Conservation (phyloP, 2,113 vertebrate species). For the Serilophus lunatus region DNA sequence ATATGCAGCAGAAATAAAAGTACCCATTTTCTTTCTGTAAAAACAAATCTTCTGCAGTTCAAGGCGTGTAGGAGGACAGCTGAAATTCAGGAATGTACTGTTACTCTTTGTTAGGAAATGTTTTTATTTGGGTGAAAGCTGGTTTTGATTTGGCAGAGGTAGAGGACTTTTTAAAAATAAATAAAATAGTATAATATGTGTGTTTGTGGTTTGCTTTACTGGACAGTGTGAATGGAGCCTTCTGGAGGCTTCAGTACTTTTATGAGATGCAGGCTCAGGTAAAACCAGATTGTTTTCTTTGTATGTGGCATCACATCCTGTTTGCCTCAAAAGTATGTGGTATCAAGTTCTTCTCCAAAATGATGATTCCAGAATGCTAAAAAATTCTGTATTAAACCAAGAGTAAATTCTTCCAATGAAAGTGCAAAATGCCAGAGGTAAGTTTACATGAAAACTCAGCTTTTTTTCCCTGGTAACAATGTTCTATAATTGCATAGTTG, state of each 20-base stretch:
- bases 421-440: background rate
- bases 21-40: background rate
- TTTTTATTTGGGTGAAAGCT: background rate
- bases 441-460: background rate
- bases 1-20: background rate
- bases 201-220: background rate
- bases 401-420: background rate
- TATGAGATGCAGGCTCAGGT: background rate
- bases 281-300: background rate
- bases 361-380: background rate
- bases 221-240: background rate
- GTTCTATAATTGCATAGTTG: background rate
- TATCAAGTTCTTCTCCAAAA: background rate
- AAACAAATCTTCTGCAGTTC: background rate
- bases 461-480: background rate
- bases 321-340: background rate
- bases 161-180: background rate
- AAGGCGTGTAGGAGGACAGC: conserved; percentile 17
- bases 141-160: background rate
- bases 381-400: background rate
- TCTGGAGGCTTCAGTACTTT: background rate
- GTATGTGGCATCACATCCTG: accelerated
- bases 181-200: background rate
- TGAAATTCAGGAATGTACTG: background rate
- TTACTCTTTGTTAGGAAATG: background rate